These are phyloP conservation scores for Allacma fusca DNA, from an alignment of 2,888 invertebrate species.

Conservation along the genomic window DNA sequence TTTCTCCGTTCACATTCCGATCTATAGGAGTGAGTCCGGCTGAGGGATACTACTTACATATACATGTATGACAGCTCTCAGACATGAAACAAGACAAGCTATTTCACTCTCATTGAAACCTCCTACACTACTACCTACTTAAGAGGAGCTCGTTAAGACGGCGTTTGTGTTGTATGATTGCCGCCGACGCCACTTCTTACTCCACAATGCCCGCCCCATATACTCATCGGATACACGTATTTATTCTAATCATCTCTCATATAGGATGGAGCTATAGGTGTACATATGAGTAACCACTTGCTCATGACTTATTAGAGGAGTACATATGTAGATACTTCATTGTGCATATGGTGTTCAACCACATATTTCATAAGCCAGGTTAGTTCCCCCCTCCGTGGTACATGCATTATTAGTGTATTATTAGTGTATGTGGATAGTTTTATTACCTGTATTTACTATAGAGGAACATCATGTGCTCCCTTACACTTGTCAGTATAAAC, in stretches of 20 bases:
- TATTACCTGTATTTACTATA: not conserved
- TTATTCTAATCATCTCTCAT: not conserved
- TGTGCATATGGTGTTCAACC: too few relatives aligned
- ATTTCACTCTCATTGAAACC: constrained; percentile 29
- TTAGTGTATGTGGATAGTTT: not conserved
- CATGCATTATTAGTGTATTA: not conserved
- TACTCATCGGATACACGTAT: not conserved
- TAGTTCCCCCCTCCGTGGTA: not conserved
- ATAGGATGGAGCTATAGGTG: too few relatives aligned
- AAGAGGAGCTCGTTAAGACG: constrained; percentile 31
- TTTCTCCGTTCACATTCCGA: not conserved
- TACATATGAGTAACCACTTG: too few relatives aligned
- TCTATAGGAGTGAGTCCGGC: not conserved
- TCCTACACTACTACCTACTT: constrained; percentile 22
- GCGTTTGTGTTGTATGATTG: constrained; percentile 32
- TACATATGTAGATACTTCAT: too few relatives aligned
- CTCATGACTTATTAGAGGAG: too few relatives aligned
- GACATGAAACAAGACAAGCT: constrained; percentile 25
- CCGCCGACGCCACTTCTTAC: constrained; percentile 13
- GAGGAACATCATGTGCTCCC: not conserved
- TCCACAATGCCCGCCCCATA: constrained; percentile 2
- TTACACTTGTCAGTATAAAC: not conserved
- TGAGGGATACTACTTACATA: not conserved
- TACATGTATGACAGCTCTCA: constrained; percentile 11
- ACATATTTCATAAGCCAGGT: not conserved